Conservation (phyloP, 1,140 invertebrate species). For the Leptopilina boulardi region DNA sequence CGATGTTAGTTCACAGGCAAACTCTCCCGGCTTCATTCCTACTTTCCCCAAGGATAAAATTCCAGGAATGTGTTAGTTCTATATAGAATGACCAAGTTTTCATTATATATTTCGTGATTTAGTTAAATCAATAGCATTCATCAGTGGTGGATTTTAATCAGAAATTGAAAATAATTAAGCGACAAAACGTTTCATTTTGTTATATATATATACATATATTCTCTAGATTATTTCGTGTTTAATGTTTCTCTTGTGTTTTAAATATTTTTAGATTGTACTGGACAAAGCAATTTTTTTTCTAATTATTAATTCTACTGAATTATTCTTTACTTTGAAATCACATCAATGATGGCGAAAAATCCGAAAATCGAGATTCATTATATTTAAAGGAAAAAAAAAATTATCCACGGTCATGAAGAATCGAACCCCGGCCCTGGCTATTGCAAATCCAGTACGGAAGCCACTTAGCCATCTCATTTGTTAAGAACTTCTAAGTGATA, state of each 20-base stretch:
- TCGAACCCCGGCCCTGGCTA: too few relatives aligned
- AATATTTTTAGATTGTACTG: too few relatives aligned
- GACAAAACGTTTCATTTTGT: not conserved
- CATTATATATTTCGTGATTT: constrained; percentile 10
- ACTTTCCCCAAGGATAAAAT: not conserved
- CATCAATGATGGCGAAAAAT: too few relatives aligned
- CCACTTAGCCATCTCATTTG: too few relatives aligned
- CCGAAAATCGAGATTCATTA: too few relatives aligned
- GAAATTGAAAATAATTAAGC: not conserved
- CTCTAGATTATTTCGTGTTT: not conserved
- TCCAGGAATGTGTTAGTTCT: not conserved
- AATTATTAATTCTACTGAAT: too few relatives aligned
- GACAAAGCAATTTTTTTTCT: not conserved
- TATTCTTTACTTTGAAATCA: too few relatives aligned
- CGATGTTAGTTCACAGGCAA: constrained; percentile 1
- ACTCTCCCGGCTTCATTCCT: constrained; percentile 5
- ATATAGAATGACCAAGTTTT: not conserved
- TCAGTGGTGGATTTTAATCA: not conserved
- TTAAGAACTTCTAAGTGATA: too few relatives aligned
- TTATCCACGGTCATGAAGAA: too few relatives aligned
- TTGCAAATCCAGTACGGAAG: too few relatives aligned
- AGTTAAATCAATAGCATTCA: constrained; percentile 9
- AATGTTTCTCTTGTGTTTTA: too few relatives aligned
- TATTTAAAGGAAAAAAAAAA: too few relatives aligned
- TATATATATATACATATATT: not conserved